These are phyloP conservation scores for Habrosyne pyritoides DNA, from an alignment of 2,888 invertebrate genomes.

Conservation along the genomic window DNA sequence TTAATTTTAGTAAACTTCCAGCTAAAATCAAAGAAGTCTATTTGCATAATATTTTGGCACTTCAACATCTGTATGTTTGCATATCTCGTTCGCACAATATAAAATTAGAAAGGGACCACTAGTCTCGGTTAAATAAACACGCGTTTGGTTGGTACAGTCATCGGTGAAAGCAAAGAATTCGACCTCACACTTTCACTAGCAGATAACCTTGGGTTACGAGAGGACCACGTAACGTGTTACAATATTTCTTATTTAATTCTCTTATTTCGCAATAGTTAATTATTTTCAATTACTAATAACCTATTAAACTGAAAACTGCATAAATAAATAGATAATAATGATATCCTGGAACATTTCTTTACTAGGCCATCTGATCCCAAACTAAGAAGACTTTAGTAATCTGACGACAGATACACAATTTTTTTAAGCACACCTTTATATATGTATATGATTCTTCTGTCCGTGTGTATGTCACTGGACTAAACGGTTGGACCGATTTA, in stretches of 20 bases:
- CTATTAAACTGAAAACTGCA: not conserved
- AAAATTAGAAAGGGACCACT: conserved; percentile 34
- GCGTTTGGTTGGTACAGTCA: conserved; percentile 23
- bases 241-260: conserved; percentile 37
- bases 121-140: conserved; percentile 33
- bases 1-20: not conserved
- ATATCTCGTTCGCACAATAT: conserved; percentile 22
- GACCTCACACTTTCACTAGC: conserved; percentile 64
- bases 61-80: conserved; percentile 20
- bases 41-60: conserved; percentile 30
- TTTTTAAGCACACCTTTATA: no score
- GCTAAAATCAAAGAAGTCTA: conserved; percentile 14
- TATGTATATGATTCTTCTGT: no score
- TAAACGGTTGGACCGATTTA: no score
- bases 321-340: no score
- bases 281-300: not conserved
- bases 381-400: no score
- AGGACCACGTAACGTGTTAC: conserved; percentile 56
- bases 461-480: no score
- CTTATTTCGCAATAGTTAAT: conserved; percentile 40
- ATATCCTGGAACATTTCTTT: no score
- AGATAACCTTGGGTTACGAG: conserved; percentile 66
- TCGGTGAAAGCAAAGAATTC: conserved; percentile 62
- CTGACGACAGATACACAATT: no score
- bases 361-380: no score